phyloP scores from a whole-genome alignment of 2,797 vertebrate species.

The Anableps anableps region DNA sequence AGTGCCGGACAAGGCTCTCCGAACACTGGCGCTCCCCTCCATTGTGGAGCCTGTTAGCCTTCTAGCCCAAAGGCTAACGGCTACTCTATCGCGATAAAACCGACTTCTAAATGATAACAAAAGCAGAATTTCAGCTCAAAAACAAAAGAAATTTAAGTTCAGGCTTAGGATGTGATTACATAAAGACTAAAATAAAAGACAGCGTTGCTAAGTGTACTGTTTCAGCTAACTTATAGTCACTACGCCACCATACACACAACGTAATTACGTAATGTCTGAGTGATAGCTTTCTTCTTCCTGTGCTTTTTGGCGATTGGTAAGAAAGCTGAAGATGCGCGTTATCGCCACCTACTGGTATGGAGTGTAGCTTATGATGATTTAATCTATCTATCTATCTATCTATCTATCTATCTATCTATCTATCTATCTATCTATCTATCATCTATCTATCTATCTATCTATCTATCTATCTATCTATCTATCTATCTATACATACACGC shows the following conservation, averaged over 20 bases:
- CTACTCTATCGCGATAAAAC: not conserved
- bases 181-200: not conserved
- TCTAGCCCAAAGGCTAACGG: constrained; percentile 19
- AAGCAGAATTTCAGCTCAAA: fast-evolving
- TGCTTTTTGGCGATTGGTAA: no score
- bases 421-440: no score
- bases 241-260: constrained; percentile 15
- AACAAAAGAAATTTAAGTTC: not conserved
- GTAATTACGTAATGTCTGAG: not conserved
- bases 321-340: no score
- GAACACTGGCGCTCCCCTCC: constrained; percentile 77
- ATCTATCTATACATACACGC: no score
- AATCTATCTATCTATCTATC: no score
- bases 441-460: no score
- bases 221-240: constrained; percentile 19
- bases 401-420: no score
- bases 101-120: not conserved
- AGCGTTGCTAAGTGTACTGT: not conserved
- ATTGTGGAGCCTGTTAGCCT: constrained; percentile 60
- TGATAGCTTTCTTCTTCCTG: not conserved
- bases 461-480: no score
- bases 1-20: constrained; percentile 65
- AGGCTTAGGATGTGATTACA: not conserved
- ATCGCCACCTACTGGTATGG: no score
- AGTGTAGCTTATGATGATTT: no score